Conservation (phyloP, 1,140 invertebrate species). For the Drosophila sproati region DNA sequence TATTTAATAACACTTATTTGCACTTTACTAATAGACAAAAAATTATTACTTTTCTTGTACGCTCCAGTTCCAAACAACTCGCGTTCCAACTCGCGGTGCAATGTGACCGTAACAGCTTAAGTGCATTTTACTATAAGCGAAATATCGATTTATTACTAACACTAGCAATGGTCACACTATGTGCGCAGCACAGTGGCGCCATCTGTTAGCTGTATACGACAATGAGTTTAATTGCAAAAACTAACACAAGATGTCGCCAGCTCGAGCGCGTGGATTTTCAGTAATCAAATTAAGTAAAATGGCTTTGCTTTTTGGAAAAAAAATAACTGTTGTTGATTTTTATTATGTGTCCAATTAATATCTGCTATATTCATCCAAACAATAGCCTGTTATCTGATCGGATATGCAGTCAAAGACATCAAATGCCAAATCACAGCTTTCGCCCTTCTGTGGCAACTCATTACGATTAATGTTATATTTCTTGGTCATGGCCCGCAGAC, state of each 20-base stretch:
- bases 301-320: neutral
- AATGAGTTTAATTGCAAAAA: neutral
- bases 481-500: constrained; percentile 86
- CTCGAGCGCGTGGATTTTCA: neutral
- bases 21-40: neutral
- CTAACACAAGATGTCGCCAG: constrained; percentile 5
- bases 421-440: constrained; percentile 89
- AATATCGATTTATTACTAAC: constrained; percentile 24
- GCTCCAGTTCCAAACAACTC: constrained; percentile 41
- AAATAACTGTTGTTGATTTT: constrained; percentile 3
- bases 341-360: constrained; percentile 40
- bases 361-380: constrained; percentile 81
- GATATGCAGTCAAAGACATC: constrained; percentile 91
- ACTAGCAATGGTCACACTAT: constrained; percentile 1
- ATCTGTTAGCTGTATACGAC: constrained; percentile 7
- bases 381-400: constrained; percentile 89
- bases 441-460: constrained; percentile 86
- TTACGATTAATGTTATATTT: constrained; percentile 75
- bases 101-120: constrained; percentile 30
- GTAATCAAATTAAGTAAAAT: neutral
- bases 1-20: neutral
- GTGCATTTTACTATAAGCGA: neutral
- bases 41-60: constrained; percentile 37
- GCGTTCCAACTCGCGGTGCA: constrained; percentile 46
- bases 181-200: constrained; percentile 7